These are phyloP conservation scores for Simalia tracyae DNA, from an alignment of 2,797 vertebrate species.

Conservation along the genomic window DNA sequence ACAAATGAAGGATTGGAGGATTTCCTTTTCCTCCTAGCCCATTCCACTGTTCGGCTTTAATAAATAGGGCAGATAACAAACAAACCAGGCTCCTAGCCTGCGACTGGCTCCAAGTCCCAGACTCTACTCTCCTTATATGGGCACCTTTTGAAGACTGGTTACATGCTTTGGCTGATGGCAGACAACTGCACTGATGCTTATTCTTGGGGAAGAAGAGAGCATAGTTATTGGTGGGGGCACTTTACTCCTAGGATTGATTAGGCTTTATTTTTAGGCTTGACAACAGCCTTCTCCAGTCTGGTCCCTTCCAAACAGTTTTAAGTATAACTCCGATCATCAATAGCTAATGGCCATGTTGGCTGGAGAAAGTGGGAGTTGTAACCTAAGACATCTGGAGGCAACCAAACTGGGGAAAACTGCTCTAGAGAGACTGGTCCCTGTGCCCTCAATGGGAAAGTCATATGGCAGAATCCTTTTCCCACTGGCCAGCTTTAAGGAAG, in stretches of 20 bases:
- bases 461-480: neutral
- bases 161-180: neutral
- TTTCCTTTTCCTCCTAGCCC: neutral
- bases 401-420: neutral
- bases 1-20: neutral
- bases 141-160: neutral
- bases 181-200: neutral
- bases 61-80: neutral
- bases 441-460: neutral
- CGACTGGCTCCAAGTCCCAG: neutral
- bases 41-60: neutral
- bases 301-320: neutral
- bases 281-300: neutral
- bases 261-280: neutral
- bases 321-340: neutral
- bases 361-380: neutral
- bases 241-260: neutral
- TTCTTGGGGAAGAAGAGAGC: neutral
- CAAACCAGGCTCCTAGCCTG: neutral
- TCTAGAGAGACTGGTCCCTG: neutral
- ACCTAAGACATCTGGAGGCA: neutral
- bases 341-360: neutral
- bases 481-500: neutral
- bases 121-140: neutral
- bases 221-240: neutral